phyloP scores from a whole-genome alignment of 92 coral and sea anemone genomes.

The Heliopora coerulea region DNA sequence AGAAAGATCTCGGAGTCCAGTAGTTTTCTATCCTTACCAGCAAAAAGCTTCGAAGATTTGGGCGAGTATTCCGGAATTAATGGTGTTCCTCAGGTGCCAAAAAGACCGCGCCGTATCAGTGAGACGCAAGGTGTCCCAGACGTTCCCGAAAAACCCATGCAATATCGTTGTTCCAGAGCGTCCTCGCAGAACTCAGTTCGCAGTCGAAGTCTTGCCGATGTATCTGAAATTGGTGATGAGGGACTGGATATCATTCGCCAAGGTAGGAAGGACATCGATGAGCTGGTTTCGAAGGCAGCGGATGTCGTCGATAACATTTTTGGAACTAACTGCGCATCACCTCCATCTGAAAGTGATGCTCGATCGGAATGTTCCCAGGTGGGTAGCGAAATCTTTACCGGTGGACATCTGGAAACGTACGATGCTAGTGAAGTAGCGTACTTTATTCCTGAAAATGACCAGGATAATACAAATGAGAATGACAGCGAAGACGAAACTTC shows the following conservation, averaged over 20 bases:
- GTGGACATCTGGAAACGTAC: slow-evolving; percentile 39
- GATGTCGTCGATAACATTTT: slow-evolving; percentile 21
- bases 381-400: slow-evolving; percentile 14
- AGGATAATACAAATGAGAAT: slow-evolving; percentile 19
- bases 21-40: slow-evolving; percentile 64
- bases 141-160: slow-evolving; percentile 72
- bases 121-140: slow-evolving; percentile 75
- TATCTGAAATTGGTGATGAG: slow-evolving; percentile 28
- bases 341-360: slow-evolving; percentile 1
- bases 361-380: slow-evolving; percentile 25
- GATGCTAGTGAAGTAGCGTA: slow-evolving; percentile 29
- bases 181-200: slow-evolving; percentile 53
- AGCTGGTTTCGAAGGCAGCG: slow-evolving; percentile 15
- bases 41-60: slow-evolving; percentile 5
- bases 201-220: slow-evolving; percentile 13
- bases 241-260: slow-evolving; percentile 30
- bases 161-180: slow-evolving; percentile 62
- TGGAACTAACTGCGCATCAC: slow-evolving; percentile 27
- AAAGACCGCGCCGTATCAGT: slow-evolving; percentile 63
- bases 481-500: slow-evolving; percentile 36
- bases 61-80: slow-evolving; percentile 56
- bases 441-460: slow-evolving; percentile 34
- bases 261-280: slow-evolving; percentile 32
- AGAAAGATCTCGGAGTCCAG: slow-evolving; percentile 61
- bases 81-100: slow-evolving; percentile 64